These are phyloP conservation scores for Notodonta ziczac DNA, from an alignment of 2,888 invertebrate genomes.

Conservation along the genomic window DNA sequence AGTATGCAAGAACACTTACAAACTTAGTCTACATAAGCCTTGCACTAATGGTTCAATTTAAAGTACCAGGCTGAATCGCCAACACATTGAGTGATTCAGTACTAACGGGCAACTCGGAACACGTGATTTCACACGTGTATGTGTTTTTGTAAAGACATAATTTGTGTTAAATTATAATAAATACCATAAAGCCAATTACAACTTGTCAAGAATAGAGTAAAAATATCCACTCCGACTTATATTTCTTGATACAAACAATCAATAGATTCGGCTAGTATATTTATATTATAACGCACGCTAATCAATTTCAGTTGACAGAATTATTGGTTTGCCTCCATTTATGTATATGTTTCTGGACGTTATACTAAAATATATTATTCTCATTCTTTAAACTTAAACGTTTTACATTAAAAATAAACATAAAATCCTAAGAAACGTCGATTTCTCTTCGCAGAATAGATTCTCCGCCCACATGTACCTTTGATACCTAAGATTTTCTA, in stretches of 20 bases:
- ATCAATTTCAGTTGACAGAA: slow-evolving; percentile 17
- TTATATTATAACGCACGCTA: slow-evolving; percentile 1
- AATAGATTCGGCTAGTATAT: background rate
- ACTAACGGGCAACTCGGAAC: no score
- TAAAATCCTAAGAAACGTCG: slow-evolving; percentile 25
- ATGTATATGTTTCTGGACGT: slow-evolving; percentile 16
- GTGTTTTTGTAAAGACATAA: no score
- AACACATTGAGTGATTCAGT: no score
- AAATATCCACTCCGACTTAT: no score
- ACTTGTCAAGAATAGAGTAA: no score
- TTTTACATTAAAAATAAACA: slow-evolving; percentile 17
- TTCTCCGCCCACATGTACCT: slow-evolving; percentile 26
- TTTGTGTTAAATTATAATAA: no score
- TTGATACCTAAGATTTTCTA: slow-evolving; percentile 21
- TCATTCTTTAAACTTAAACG: slow-evolving; percentile 11
- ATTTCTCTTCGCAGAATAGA: slow-evolving; percentile 28
- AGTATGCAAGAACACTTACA: background rate
- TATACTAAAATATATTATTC: slow-evolving; percentile 13
- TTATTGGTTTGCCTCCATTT: slow-evolving; percentile 21
- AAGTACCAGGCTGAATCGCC: no score
- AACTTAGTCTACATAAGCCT: no score
- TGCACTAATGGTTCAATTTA: no score
- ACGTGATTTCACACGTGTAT: no score
- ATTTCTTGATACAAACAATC: background rate
- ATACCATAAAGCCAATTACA: no score